Conservation (phyloP, 2,113 vertebrate genomes). For the Rhinopomastus cyanomelas region DNA sequence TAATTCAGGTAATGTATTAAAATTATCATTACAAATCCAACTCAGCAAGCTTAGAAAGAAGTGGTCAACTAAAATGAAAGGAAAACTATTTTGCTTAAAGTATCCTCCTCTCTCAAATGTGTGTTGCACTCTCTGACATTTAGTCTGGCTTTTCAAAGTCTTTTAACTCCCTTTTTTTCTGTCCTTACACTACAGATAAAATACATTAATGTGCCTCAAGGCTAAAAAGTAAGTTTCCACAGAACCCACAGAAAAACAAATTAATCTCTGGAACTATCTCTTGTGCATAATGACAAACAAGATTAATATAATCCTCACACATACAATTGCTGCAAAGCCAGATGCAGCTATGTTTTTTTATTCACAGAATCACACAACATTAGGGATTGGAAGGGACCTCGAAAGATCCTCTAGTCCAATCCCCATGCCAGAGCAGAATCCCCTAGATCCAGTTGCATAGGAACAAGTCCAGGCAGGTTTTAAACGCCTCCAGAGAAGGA, state of each 20-base stretch:
- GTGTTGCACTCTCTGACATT: background rate
- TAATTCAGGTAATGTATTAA: background rate
- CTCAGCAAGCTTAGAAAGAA: background rate
- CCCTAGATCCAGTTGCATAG: no score
- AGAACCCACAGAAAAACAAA: background rate
- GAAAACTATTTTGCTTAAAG: background rate
- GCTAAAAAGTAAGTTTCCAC: background rate
- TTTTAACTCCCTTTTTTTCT: background rate
- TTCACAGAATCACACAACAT: no score
- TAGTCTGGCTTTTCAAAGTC: background rate
- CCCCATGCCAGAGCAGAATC: no score
- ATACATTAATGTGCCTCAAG: background rate
- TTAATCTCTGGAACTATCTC: background rate
- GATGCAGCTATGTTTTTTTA: background rate
- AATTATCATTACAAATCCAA: background rate
- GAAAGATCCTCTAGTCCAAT: no score
- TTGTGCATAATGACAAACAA: background rate
- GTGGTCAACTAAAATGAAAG: background rate
- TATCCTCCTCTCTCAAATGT: background rate
- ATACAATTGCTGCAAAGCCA: background rate
- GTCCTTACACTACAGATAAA: background rate
- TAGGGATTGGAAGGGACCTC: no score
- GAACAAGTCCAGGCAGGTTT: no score
- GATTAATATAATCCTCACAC: background rate
- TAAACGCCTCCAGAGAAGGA: no score